Evolutionary conservation across 2,113 vertebrate genomes (phyloP), one percentile per base, ranked within the genome.

Genomic region (Archilochus colubris): DNA sequence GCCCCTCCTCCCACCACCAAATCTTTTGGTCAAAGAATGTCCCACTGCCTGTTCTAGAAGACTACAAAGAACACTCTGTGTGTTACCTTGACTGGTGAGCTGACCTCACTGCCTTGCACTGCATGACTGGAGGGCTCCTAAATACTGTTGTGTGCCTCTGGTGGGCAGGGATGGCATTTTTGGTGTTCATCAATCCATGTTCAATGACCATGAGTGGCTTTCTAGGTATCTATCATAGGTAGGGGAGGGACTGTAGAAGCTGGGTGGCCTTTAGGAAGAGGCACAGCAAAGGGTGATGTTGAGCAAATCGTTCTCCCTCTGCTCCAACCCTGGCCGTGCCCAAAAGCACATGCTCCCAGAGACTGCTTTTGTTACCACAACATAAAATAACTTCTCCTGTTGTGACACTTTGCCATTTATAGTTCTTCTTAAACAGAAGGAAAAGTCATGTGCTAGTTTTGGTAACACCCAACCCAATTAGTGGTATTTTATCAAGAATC

Each of bases 51-150:
- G 2, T 67, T 75, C 6, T 59, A 59, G 61, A 67, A 59, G 25
- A 15, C 68, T 58, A 0, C 33, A 44, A 63, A 63, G 17, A 17
- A 21, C 33, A 38, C 0, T 38, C 36, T 9, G 36, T 38, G 0
- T 30, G 10, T 62, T 61, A 3, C 40, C 54, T 82, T 61, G 43
- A 27, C 6, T 54, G 16, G 3, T 51, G 48, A 46, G 24, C 36
- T 77, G 76, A 36, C 43, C 20, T 75, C 46, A 9, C 10, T 38
- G 18, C 46, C 58, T 30, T 51, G 36, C 19, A n/a, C 3, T 58
- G 2, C 7, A 3, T 58, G 57, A 58, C 38, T 14, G 54, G 30
- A 81, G 38, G 12, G 10, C 16, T 84, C 19, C 25, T 81, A 27
- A 70, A 74, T 62, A 19, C 14, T 55, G 6, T 33, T 1, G 0